These are phyloP conservation scores for Sepiola atlantica DNA, from an alignment of 2,888 invertebrate genomes.

Conservation along the genomic window DNA sequence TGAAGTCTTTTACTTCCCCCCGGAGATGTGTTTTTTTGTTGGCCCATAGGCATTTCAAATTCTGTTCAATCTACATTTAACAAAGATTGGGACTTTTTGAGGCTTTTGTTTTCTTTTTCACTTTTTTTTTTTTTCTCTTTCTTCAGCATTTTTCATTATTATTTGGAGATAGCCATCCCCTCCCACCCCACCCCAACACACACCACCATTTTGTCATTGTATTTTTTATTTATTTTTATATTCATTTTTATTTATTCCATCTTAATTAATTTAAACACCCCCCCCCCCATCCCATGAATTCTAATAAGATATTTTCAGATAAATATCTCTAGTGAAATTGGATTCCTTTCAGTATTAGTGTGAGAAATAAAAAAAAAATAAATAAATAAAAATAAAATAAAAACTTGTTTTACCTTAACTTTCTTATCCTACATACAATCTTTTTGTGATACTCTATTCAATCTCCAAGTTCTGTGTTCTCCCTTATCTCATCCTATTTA, in stretches of 20 bases:
- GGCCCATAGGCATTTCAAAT: constrained; percentile 34
- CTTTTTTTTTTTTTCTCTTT: too few species aligned
- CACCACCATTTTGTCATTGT: background rate
- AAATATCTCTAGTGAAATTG: background rate
- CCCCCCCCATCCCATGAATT: background rate
- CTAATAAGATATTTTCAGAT: background rate
- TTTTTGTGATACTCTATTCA: background rate
- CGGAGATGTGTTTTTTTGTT: constrained; percentile 25
- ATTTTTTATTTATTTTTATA: background rate
- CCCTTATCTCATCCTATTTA: background rate
- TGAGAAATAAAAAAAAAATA: background rate
- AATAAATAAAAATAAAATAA: background rate
- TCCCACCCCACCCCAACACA: background rate
- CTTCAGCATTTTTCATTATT: constrained; percentile 8
- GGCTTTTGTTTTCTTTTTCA: constrained; percentile 4
- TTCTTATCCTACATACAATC: background rate
- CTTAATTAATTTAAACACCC: background rate
- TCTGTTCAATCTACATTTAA: background rate
- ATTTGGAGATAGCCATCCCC: background rate
- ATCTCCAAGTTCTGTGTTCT: background rate
- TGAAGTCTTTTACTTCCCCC: constrained; percentile 23
- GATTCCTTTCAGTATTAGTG: constrained; percentile 14
- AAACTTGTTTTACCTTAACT: background rate
- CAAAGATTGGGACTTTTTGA: background rate
- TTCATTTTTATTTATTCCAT: constrained; percentile 22